Conservation (phyloP, 92 coral and sea anemone genomes). For the Plumapathes pennacea region DNA sequence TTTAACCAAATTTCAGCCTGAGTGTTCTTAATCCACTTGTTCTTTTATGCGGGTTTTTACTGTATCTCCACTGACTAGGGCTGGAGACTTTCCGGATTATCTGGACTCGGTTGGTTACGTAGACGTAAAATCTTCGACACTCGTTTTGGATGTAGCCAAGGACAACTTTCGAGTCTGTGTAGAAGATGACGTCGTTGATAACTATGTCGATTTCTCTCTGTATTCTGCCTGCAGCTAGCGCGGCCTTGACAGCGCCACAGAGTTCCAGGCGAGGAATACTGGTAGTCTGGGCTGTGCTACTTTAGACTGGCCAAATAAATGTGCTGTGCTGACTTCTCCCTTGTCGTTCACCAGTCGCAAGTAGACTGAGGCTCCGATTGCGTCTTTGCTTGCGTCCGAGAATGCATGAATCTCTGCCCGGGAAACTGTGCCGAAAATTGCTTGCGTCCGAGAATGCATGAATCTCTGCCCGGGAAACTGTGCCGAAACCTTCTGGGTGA, state of each 20-base stretch:
- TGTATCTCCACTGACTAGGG: slow-evolving; percentile 32
- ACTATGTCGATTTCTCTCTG: slow-evolving; percentile 5
- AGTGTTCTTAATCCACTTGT: too few species aligned
- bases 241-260: too few species aligned
- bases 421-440: background rate
- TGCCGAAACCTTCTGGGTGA: too few species aligned
- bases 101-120: slow-evolving; percentile 57
- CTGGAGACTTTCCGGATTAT: slow-evolving; percentile 24
- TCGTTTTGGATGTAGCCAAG: slow-evolving; percentile 60
- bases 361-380: slow-evolving; percentile 43
- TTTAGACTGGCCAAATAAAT: slow-evolving; percentile 39
- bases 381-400: slow-evolving; percentile 37
- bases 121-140: slow-evolving; percentile 47
- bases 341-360: slow-evolving; percentile 4
- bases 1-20: too few species aligned
- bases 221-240: slow-evolving; percentile 10
- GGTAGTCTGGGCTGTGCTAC: too few species aligned
- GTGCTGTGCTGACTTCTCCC: slow-evolving; percentile 13
- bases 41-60: too few species aligned
- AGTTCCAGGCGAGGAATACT: too few species aligned
- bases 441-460: too few species aligned
- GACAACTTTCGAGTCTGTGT: slow-evolving; percentile 57
- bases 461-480: too few species aligned
- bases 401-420: slow-evolving; percentile 33
- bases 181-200: slow-evolving; percentile 12